These are phyloP conservation scores for Drosophila barbarae DNA, from an alignment of 2,888 invertebrate genomes.

Conservation along the genomic window DNA sequence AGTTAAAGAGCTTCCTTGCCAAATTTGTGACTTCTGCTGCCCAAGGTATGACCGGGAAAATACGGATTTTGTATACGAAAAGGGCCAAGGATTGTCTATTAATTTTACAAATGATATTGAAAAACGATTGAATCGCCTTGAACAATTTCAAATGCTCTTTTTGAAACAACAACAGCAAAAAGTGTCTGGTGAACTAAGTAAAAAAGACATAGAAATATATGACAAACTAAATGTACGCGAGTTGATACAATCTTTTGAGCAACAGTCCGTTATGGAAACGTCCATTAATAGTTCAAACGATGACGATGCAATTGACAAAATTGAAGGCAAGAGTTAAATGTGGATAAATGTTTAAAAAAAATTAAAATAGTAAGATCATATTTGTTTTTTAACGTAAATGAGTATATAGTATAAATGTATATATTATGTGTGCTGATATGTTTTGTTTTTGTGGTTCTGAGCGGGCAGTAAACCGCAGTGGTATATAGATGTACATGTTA, in stretches of 20 bases:
- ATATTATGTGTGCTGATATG: too few relatives aligned
- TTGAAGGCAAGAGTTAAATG: constrained; percentile 31
- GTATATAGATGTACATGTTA: neutral
- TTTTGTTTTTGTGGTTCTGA: neutral
- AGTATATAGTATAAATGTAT: too few relatives aligned
- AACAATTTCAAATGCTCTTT: constrained; percentile 59
- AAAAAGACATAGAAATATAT: neutral
- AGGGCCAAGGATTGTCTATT: neutral
- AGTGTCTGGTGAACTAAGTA: neutral
- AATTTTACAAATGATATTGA: constrained; percentile 50
- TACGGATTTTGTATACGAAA: neutral
- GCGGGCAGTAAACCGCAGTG: neutral
- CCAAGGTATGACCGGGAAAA: neutral
- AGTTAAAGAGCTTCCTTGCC: constrained; percentile 10
- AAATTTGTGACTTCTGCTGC: constrained; percentile 1
- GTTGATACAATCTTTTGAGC: constrained; percentile 83
- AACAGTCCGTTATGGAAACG: constrained; percentile 78
- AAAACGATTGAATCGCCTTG: constrained; percentile 59
- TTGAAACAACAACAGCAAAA: constrained; percentile 42
- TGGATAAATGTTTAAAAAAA: neutral
- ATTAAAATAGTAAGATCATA: neutral
- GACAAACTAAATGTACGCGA: constrained; percentile 80
- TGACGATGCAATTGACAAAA: neutral
- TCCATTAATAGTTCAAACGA: neutral
- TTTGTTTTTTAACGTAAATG: too few relatives aligned